phyloP scores from a whole-genome alignment of 1,140 invertebrate genomes.

The Batillaria attramentaria region DNA sequence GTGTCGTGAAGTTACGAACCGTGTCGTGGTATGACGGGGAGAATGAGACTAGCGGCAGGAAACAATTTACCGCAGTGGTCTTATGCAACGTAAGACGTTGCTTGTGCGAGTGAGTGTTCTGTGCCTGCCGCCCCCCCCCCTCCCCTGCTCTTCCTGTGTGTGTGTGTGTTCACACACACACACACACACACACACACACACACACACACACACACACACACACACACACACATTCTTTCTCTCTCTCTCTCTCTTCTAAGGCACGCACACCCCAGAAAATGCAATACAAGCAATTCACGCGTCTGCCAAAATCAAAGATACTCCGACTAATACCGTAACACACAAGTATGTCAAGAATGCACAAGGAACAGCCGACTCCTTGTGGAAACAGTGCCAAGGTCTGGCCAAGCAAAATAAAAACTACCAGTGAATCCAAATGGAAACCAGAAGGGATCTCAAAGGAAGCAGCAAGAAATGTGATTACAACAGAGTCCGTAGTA shows the following conservation, averaged over 20 bases:
- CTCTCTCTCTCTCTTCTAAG: neutral
- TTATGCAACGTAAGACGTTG: neutral
- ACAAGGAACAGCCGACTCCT: too few species aligned
- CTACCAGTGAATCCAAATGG: too few species aligned
- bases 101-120: neutral
- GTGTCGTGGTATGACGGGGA: neutral
- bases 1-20: neutral
- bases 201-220: constrained; percentile 4
- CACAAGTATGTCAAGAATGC: neutral
- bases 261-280: neutral
- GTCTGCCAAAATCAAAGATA: neutral
- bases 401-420: too few species aligned
- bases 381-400: too few species aligned
- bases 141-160: too few species aligned
- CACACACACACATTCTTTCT: constrained; percentile 2
- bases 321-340: neutral
- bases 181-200: neutral
- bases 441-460: too few species aligned
- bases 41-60: neutral
- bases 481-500: too few species aligned
- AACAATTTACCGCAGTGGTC: too few species aligned
- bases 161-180: too few species aligned
- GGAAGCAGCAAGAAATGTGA: too few species aligned
- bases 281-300: neutral
- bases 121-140: neutral